phyloP scores from a whole-genome alignment of 2,888 invertebrate species.

The Eucera pruinosa region DNA sequence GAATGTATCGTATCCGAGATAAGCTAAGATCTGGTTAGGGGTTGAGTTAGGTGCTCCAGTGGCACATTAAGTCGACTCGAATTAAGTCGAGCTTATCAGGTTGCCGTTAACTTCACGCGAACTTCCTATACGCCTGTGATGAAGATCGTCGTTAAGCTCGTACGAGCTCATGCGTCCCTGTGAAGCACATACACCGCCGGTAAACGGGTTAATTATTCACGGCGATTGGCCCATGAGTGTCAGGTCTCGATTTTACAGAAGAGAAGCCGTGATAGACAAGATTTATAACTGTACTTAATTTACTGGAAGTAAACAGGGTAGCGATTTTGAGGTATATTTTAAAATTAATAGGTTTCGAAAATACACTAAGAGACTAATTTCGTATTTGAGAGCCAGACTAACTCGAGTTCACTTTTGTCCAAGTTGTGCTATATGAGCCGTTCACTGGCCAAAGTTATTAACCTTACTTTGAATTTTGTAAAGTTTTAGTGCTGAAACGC shows the following conservation, averaged over 20 bases:
- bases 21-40: not conserved
- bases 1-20: not conserved
- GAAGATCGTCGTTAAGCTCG: not conserved
- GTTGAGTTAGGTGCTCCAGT: not conserved
- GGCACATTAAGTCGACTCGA: slow-evolving; percentile 1
- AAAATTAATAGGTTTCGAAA: no score
- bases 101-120: not conserved
- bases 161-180: not conserved
- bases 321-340: no score
- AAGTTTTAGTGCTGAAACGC: no score
- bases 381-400: no score
- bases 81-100: slow-evolving; percentile 17
- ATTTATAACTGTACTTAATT: no score
- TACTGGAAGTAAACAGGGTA: no score
- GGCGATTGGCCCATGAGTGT: not conserved
- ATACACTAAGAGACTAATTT: no score
- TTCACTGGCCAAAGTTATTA: no score
- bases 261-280: not conserved
- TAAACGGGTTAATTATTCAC: not conserved
- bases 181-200: not conserved
- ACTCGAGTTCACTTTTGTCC: no score
- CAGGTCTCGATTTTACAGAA: not conserved
- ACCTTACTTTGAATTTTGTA: no score
- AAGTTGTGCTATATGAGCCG: no score
- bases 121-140: not conserved